phyloP scores from a whole-genome alignment of 2,888 invertebrate species.

The Pyrochroa serraticornis region DNA sequence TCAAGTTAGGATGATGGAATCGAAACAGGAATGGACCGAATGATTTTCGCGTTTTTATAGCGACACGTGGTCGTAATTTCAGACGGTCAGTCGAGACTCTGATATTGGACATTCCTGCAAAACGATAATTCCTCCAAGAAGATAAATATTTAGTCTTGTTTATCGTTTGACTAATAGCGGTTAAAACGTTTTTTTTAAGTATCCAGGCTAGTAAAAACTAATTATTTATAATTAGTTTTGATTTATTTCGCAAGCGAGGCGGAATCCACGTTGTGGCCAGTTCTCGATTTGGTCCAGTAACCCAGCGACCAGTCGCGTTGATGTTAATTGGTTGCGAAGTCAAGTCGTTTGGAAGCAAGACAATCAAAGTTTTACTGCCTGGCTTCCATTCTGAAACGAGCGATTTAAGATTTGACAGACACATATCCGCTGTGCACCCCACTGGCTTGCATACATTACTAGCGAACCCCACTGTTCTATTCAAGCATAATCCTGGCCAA shows the following conservation, averaged over 20 bases:
- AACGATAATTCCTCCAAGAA: too few species aligned
- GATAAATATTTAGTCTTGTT: constrained; percentile 13
- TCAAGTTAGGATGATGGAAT: constrained; percentile 4
- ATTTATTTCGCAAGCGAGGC: not conserved
- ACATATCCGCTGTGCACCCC: constrained; percentile 15
- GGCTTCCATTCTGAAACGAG: not conserved
- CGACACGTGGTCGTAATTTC: too few species aligned
- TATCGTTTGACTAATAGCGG: constrained; percentile 7
- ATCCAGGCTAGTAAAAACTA: constrained; percentile 7
- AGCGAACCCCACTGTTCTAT: constrained; percentile 8
- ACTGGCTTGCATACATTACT: constrained; percentile 24
- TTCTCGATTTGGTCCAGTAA: too few species aligned
- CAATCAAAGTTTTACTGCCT: not conserved
- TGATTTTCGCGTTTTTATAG: too few species aligned
- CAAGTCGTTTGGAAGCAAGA: not conserved
- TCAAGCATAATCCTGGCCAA: constrained; percentile 17
- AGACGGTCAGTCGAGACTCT: not conserved
- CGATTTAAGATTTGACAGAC: constrained; percentile 25
- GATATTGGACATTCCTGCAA: constrained; percentile 1
- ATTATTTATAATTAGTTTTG: constrained; percentile 18
- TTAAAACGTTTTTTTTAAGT: constrained; percentile 5
- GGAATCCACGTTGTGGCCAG: not conserved
- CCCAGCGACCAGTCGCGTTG: too few species aligned
- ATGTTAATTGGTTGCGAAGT: not conserved
- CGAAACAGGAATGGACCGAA: too few species aligned